Conservation (phyloP, 2,797 vertebrate genomes). For the Lutra lutra region DNA sequence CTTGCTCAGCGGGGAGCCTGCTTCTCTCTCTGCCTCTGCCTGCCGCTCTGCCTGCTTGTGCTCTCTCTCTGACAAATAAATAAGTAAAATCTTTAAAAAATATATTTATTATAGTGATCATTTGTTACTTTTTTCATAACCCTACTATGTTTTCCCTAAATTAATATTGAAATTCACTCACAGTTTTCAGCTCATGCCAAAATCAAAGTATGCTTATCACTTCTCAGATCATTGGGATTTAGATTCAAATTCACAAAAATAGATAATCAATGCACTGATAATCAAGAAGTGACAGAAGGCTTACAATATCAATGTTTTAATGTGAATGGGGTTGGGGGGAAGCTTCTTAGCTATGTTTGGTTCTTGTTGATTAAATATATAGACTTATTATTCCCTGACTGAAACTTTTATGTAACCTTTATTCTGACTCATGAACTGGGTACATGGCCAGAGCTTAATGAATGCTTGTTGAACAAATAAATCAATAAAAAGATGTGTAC, state of each 20-base stretch:
- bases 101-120: neutral
- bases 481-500: slow-evolving; percentile 50
- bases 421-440: slow-evolving; percentile 64
- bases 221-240: neutral
- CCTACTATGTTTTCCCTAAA: slow-evolving; percentile 36
- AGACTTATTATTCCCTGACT: slow-evolving; percentile 10
- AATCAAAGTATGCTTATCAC: neutral
- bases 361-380: slow-evolving; percentile 43
- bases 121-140: slow-evolving; percentile 23
- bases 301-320: neutral
- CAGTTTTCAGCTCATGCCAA: neutral
- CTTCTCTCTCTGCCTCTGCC: no score
- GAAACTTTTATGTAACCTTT: slow-evolving; percentile 61
- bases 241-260: slow-evolving; percentile 27
- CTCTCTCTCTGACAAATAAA: no score
- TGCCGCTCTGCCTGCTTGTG: no score
- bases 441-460: slow-evolving; percentile 52
- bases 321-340: neutral
- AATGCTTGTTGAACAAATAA: slow-evolving; percentile 64
- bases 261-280: neutral
- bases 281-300: neutral
- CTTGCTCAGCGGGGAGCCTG: no score
- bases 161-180: slow-evolving; percentile 32
- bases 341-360: neutral
- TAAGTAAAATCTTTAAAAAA: neutral